Evolutionary conservation across 2,888 invertebrate species (phyloP).

Genomic region (Cotesia congregata): DNA sequence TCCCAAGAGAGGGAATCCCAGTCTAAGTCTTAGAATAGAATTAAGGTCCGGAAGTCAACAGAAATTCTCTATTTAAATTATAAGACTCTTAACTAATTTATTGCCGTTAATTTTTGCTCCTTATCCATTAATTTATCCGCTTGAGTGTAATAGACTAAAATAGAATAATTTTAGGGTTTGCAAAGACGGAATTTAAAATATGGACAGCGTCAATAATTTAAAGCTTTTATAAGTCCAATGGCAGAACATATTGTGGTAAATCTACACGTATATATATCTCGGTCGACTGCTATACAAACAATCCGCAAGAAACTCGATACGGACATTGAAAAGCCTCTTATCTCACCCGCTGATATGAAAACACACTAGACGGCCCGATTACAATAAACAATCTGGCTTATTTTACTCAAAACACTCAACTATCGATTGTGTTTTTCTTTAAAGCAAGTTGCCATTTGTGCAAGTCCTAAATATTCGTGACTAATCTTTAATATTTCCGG

Average conservation of each 20-base stretch:
- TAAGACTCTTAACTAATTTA: background rate
- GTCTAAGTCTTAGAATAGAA: conserved; percentile 19
- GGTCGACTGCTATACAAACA: conserved; percentile 34
- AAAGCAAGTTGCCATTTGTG: background rate
- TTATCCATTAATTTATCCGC: background rate
- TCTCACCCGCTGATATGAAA: conserved; percentile 54
- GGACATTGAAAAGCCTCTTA: conserved; percentile 52
- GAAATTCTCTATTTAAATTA: conserved; percentile 1
- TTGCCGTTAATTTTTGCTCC: background rate
- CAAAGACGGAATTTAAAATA: too few species aligned
- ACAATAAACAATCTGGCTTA: conserved; percentile 53
- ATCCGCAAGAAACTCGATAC: conserved; percentile 33
- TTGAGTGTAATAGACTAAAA: too few species aligned
- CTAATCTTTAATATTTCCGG: background rate
- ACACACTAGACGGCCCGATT: conserved; percentile 53
- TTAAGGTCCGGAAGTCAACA: conserved; percentile 15
- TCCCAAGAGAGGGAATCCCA: conserved; percentile 18
- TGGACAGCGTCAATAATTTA: background rate
- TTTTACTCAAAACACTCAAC: conserved; percentile 42
- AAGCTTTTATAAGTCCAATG: conserved; percentile 7
- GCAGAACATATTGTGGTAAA: background rate
- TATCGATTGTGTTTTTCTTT: conserved; percentile 45
- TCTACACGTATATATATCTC: conserved; percentile 12
- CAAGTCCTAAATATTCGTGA: background rate
- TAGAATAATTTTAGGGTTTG: too few species aligned